These are phyloP conservation scores for Leptinotarsa texana DNA, from an alignment of 1,140 invertebrate species.

Conservation along the genomic window DNA sequence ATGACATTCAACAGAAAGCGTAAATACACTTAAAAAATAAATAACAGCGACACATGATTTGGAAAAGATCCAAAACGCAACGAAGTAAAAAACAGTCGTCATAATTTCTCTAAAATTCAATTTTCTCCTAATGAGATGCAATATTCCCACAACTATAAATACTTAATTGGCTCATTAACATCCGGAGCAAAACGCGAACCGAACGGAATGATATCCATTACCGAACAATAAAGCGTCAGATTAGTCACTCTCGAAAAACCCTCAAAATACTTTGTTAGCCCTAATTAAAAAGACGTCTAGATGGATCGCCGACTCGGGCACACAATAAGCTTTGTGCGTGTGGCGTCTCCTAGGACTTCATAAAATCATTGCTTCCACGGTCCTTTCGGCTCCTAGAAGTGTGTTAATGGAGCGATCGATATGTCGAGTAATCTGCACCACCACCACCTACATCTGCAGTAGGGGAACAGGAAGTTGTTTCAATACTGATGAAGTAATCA, in stretches of 20 bases:
- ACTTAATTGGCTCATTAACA: background rate
- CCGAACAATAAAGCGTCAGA: background rate
- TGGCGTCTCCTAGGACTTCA: background rate
- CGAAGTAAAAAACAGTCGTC: no score
- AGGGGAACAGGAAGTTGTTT: no score
- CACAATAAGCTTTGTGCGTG: conserved; percentile 5
- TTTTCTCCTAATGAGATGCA: background rate
- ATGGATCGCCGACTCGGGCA: background rate
- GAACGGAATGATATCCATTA: background rate
- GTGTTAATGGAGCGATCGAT: conserved; percentile 4
- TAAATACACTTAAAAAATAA: no score
- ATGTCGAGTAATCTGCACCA: background rate
- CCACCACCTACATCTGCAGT: background rate
- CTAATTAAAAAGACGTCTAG: background rate
- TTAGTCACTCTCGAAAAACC: conserved; percentile 2
- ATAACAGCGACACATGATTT: no score
- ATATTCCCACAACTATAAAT: background rate
- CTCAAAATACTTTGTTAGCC: background rate
- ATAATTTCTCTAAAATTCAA: background rate
- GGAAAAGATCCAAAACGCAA: no score
- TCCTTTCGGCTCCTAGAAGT: background rate
- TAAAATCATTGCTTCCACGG: background rate
- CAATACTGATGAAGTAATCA: no score
- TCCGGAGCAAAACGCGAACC: background rate
- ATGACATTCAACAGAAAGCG: no score